Percentiles rank a stretch among this genome's conserved stretches.
Evolutionary conservation across 2,797 vertebrate genomes (phyloP).

Genomic region (Lagorchestes hirsutus): DNA sequence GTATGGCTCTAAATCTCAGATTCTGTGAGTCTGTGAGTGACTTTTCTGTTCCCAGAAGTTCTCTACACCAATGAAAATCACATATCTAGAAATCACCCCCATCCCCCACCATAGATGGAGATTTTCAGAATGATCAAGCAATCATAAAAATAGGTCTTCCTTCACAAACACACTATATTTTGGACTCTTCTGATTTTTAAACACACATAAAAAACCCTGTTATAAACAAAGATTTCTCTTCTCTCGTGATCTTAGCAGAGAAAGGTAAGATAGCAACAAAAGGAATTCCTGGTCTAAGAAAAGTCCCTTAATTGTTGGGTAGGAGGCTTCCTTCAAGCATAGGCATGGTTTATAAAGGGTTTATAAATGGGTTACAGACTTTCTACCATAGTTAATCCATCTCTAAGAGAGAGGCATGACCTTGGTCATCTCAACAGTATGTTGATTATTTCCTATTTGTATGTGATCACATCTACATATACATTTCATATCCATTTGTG

Average conservation of each 20-base stretch:
- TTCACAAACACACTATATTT: conserved; percentile 33
- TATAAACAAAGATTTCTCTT: conserved; percentile 15
- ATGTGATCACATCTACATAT: neutral
- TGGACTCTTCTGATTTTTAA: conserved; percentile 33
- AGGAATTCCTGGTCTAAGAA: neutral
- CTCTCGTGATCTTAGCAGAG: conserved; percentile 17
- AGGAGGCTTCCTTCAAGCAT: conserved; percentile 13
- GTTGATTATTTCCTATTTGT: neutral
- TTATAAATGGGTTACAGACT: neutral
- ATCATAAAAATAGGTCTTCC: conserved; percentile 8
- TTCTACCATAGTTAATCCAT: conserved; percentile 2
- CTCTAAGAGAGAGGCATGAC: conserved; percentile 58
- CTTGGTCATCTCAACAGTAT: neutral
- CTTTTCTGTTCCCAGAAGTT: neutral
- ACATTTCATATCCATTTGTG: neutral
- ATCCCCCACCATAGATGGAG: neutral
- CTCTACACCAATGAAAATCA: neutral
- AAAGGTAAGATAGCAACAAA: conserved; percentile 34
- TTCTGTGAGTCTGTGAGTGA: neutral
- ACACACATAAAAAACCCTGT: neutral
- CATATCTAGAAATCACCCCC: neutral
- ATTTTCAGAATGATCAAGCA: conserved; percentile 28
- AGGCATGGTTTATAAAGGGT: neutral
- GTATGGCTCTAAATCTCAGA: neutral
- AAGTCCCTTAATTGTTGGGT: neutral